A percentile compares a stretch with the other conserved stretches of the same genome.
Evolutionary conservation across 2,888 invertebrate genomes (phyloP).

Genomic region (Leptogaster cylindrica): DNA sequence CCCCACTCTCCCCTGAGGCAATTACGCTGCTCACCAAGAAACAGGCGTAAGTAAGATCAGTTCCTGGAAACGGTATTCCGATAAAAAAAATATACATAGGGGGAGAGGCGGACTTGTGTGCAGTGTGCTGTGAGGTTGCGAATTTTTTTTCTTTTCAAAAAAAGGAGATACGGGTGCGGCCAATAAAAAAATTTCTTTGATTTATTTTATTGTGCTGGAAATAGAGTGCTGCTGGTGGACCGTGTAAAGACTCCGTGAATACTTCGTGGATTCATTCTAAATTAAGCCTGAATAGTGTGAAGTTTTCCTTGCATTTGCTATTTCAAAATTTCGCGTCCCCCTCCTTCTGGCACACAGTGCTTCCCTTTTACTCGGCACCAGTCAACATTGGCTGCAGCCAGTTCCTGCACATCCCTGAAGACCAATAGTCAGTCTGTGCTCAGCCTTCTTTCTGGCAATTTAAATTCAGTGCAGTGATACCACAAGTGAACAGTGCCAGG

Average conservation of each 20-base stretch:
- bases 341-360: background rate
- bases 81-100: conserved; percentile 5
- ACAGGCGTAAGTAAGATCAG: background rate
- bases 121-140: conserved; percentile 25
- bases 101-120: conserved; percentile 27
- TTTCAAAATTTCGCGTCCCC: conserved; percentile 13
- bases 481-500: conserved; percentile 17
- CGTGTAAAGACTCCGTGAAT: conserved; percentile 20
- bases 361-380: conserved; percentile 21
- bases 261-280: conserved; percentile 27
- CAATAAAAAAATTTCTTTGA: conserved; percentile 1
- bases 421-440: conserved; percentile 20
- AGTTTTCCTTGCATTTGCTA: conserved; percentile 27
- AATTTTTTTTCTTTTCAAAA: conserved; percentile 11
- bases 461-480: conserved; percentile 32
- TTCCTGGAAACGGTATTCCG: conserved; percentile 18
- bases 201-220: conserved; percentile 33
- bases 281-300: conserved; percentile 31
- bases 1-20: no score
- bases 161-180: conserved; percentile 44
- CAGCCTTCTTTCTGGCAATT: conserved; percentile 11
- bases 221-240: conserved; percentile 37
- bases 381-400: background rate
- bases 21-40: background rate
- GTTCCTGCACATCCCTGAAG: background rate